These are phyloP conservation scores for Drusus annulatus DNA, from an alignment of 1,140 invertebrate species.

Conservation along the genomic window DNA sequence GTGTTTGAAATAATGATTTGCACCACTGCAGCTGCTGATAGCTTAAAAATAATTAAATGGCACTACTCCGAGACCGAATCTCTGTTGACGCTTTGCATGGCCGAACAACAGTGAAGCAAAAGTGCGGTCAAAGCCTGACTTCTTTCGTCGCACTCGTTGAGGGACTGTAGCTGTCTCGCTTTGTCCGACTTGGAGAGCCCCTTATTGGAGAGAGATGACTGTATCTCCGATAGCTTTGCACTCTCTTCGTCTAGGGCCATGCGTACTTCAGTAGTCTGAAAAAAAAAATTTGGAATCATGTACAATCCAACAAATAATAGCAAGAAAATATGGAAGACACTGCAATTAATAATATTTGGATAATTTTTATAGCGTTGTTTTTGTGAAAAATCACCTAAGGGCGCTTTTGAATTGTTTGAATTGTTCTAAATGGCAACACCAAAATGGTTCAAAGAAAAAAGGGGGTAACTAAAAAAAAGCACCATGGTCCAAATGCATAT, in stretches of 20 bases:
- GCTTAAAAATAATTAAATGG: not conserved
- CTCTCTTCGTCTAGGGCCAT: constrained; percentile 79
- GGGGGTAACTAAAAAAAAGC: no score
- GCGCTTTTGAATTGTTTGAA: no score
- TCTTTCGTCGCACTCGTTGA: constrained; percentile 79
- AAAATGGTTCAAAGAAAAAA: no score
- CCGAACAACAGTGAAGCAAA: constrained; percentile 88
- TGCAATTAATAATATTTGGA: no score
- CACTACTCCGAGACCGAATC: constrained; percentile 37
- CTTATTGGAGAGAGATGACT: constrained; percentile 65
- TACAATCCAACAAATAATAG: not conserved
- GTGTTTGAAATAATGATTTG: not conserved
- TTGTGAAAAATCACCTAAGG: no score
- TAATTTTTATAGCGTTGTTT: no score
- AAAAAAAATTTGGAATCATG: not conserved
- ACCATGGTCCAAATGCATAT: no score
- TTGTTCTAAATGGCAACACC: no score
- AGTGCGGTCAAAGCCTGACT: constrained; percentile 86
- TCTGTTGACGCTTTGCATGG: constrained; percentile 73
- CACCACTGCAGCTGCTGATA: no score
- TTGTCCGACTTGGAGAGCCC: constrained; percentile 72
- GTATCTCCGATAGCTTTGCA: constrained; percentile 69
- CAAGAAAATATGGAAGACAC: no score
- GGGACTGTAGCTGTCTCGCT: constrained; percentile 70
- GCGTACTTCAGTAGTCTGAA: constrained; percentile 82